phyloP scores from a whole-genome alignment of 64 coral and sea anemone genomes.

The Cladopsammia gracilis region DNA sequence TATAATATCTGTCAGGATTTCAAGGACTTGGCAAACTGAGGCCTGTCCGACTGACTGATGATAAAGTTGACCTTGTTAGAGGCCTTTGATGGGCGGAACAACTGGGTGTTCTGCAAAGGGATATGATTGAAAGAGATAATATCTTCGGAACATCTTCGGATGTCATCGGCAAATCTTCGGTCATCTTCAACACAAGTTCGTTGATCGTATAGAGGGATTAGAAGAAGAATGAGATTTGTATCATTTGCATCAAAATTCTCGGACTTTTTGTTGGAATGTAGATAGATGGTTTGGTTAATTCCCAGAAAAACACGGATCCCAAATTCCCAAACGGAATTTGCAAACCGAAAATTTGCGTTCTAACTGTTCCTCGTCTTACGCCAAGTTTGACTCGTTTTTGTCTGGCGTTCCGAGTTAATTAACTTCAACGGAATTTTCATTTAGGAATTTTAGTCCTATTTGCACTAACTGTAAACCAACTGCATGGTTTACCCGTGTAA shows the following conservation, averaged over 20 bases:
- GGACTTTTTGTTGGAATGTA: too few relatives aligned
- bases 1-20: conserved; percentile 12
- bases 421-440: background rate
- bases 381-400: too few relatives aligned
- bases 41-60: conserved; percentile 41
- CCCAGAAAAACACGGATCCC: too few relatives aligned
- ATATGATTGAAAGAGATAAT: conserved; percentile 9
- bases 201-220: too few relatives aligned
- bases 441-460: background rate
- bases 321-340: too few relatives aligned
- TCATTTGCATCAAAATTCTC: too few relatives aligned
- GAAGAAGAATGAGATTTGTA: too few relatives aligned
- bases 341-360: background rate
- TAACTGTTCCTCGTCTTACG: too few relatives aligned
- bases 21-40: background rate
- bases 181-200: background rate
- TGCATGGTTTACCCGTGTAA: too few relatives aligned
- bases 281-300: too few relatives aligned
- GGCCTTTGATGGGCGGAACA: conserved; percentile 24
- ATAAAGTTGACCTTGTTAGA: conserved; percentile 57
- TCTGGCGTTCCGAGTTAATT: too few relatives aligned
- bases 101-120: conserved; percentile 55
- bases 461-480: too few relatives aligned
- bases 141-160: background rate
- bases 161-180: background rate